Evolutionary conservation across 2,888 invertebrate genomes (phyloP), one percentile per base, ranked within the genome.

Genomic region (Autographa pulchrina): DNA sequence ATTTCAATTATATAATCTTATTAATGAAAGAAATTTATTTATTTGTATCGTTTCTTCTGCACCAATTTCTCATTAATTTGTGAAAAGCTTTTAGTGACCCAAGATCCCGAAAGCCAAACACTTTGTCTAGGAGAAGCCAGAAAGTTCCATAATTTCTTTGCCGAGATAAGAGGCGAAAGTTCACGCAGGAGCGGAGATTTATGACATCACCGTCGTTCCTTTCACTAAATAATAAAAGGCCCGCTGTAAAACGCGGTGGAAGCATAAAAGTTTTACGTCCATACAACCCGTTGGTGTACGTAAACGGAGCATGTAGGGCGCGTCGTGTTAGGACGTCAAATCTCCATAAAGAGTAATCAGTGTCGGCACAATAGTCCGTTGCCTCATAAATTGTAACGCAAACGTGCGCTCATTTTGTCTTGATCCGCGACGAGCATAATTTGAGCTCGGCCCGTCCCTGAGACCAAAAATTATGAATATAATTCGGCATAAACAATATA

Each of bases 211-310:
- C 94, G 94, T 92, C 92, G 93, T 92, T 94, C 94, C 94, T 95
- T 96, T 95, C 95, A 96, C 95, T 96, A 96, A 95, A 96, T 96
- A 96, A 96, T 95, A 94, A 95, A 95, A 94, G 94, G 91, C 90
- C 92, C 91, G 94, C 94, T 95, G 94, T 95, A 95, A 95, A 96
- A 95, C 94, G 94, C 93, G 92, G 92, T 90, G 85, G 91, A 89
- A 89, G 94, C 93, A 93, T 96, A 96, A 95, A 96, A 95, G 91
- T 95, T 95, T 95, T 94, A 96, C 93, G 93, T 92, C 91, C 93
- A 94, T 92, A 92, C 95, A 94, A 94, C 94, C 95, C 95, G 94
- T 93, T 93, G 92, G 92, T 85, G 85, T 92, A 90, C 89, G 93
- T 92, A 91, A 91, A 90, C 92, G 89, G 87, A 87, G 89, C 91